Percentiles rank a stretch among this genome's conserved stretches.
These are phyloP conservation scores for Pteria penguin DNA, from an alignment of 2,888 invertebrate species.

Conservation along the genomic window DNA sequence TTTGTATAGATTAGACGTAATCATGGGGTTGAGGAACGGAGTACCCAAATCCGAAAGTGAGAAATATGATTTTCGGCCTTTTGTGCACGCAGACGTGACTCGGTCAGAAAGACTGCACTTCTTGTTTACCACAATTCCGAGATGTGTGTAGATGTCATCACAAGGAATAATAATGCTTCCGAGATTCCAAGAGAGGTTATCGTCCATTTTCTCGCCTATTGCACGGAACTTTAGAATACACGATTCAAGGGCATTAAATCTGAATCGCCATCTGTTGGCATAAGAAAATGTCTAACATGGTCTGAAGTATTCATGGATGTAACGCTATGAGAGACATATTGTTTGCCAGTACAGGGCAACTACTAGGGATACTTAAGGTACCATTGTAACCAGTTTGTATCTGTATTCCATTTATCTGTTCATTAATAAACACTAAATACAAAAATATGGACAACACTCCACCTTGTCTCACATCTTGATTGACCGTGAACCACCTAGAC, in stretches of 20 bases:
- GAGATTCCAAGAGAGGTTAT: background rate
- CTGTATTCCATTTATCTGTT: background rate
- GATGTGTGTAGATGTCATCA: slow-evolving; percentile 5
- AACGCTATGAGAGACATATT: background rate
- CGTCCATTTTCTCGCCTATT: background rate
- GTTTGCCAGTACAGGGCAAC: background rate
- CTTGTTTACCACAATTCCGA: slow-evolving; percentile 10
- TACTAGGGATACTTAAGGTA: background rate
- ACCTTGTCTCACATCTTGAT: slow-evolving; percentile 3
- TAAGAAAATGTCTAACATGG: background rate
- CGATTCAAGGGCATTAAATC: slow-evolving; percentile 3
- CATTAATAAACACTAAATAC: slow-evolving; percentile 9
- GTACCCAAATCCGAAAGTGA: background rate
- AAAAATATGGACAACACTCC: slow-evolving; percentile 8
- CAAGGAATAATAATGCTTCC: background rate
- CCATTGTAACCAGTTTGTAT: background rate
- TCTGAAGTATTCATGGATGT: background rate
- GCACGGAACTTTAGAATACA: background rate
- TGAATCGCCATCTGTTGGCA: background rate
- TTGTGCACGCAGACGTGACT: background rate
- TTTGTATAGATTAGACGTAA: background rate
- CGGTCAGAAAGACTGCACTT: background rate
- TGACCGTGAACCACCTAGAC: background rate
- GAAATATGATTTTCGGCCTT: slow-evolving; percentile 14
- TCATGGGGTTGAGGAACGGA: background rate